Percentiles rank a stretch among this genome's conserved stretches.
These are phyloP conservation scores for Smittia aterrima DNA, from an alignment of 2,888 invertebrate genomes.

Conservation along the genomic window DNA sequence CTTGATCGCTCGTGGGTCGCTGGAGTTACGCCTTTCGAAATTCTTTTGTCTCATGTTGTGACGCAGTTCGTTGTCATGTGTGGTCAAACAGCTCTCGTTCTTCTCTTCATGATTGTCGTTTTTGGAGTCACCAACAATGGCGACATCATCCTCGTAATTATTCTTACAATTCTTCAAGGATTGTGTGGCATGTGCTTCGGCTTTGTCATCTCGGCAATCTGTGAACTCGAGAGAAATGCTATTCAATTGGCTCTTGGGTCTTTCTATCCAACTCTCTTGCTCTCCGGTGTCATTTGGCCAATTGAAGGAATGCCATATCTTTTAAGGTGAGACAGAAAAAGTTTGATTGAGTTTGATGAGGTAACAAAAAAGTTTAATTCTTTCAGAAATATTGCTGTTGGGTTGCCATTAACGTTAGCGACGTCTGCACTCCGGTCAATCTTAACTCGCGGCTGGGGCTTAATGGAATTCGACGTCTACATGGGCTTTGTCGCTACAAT, in stretches of 20 bases:
- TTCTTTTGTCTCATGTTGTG: slow-evolving; percentile 88
- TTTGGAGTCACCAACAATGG: slow-evolving; percentile 90
- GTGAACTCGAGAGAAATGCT: slow-evolving; percentile 88
- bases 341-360: background rate
- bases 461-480: slow-evolving; percentile 79
- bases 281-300: slow-evolving; percentile 96
- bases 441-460: slow-evolving; percentile 83
- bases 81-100: slow-evolving; percentile 86
- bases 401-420: slow-evolving; percentile 85
- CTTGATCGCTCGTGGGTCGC: slow-evolving; percentile 92
- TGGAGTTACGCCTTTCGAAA: slow-evolving; percentile 87
- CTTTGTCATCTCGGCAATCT: slow-evolving; percentile 88
- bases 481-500: slow-evolving; percentile 83
- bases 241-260: slow-evolving; percentile 91
- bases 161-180: slow-evolving; percentile 84
- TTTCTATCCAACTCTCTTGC: slow-evolving; percentile 88
- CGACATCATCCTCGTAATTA: slow-evolving; percentile 77
- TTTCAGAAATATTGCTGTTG: slow-evolving; percentile 69
- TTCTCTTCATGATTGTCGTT: slow-evolving; percentile 87
- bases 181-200: slow-evolving; percentile 97
- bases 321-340: slow-evolving; percentile 56
- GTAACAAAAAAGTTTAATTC: background rate
- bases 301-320: slow-evolving; percentile 91
- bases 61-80: slow-evolving; percentile 95
- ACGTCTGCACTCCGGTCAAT: slow-evolving; percentile 86